Evolutionary conservation across 92 coral and sea anemone species (phyloP), one percentile per base, ranked within the genome.

Genomic region (Zoanthus sansibaricus): DNA sequence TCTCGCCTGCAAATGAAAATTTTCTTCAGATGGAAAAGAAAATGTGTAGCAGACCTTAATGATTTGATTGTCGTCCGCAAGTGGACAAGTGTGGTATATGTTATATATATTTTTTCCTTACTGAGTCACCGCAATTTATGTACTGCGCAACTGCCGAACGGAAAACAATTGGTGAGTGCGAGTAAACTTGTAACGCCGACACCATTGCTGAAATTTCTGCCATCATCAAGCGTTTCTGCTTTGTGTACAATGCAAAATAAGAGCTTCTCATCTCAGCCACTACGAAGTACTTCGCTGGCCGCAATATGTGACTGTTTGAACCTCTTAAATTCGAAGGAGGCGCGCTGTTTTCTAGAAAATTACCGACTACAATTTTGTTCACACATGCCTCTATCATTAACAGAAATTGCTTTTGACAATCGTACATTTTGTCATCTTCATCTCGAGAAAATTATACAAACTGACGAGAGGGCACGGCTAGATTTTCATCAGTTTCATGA

Each of bases 1-100:
- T 56, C 56, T 80, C 48, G 85, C 85, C 58, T 80, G 85, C 85
- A 80, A 80, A 80, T 80, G 85, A 80, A 58, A 80, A 80, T 80
- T 80, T 80, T 64, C 85, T 64, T 80, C 61, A 80, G 45, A 80
- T 80, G 85, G 85, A 80, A 80, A 62, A 80, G 85, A 80, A 66
- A 80, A 80, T 80, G 66, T 80, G 75, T 66, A 80, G 85, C 85
- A 80, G 85, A 64, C n/a, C 73, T 80, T 64, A 59, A 72, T 66
- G 75, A 80, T 42, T 66, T 71, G 83, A 78, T 78, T 20, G 83
- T 17, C 51, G 11, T 44, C 15, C 83, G 59, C 10, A 16, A 64
- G 84, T 45, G 72, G 75, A 46, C 56, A 71, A 14, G 21, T 44
- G 61, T 70, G 75, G 51, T 80, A 15, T 80, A 20, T 49, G 74